Evolutionary conservation across 2,888 invertebrate genomes (phyloP), one percentile per base, ranked within the genome.

Genomic region (Brachypterus glaber): DNA sequence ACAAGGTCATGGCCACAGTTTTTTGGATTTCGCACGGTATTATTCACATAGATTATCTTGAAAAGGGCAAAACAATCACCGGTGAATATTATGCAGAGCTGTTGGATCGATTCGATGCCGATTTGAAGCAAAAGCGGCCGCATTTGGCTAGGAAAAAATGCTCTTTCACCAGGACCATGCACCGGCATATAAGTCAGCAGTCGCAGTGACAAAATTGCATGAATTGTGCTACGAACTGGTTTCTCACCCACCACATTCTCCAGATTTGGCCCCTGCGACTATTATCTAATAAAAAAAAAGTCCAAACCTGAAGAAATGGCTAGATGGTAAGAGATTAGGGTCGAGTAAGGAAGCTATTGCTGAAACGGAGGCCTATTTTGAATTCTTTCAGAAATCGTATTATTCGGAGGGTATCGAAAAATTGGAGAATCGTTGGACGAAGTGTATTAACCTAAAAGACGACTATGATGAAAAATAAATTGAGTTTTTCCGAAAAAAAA

Each of bases 51-150:
- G 29, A 29, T 29, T 11, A 29, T 12, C 29, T 29, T 29, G 11
- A 29, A 29, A 29, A 29, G n/a, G 29, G 29, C 9, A 12, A 29
- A 29, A 29, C 29, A 29, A 29, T 21, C 5, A 21, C 5, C 9
- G 21, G 21, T 5, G 21, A 5, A 21, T 29, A 29, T 12, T 29
- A 29, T 29, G 12, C 29, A 29, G 21, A 21, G 21, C 21, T 5
- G 21, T 9, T 21, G 21, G 21, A 21, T 21, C 21, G 21, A 21
- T 9, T 21, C 9, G 5, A 9, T 21, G 21, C 21, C 9, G 21
- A 21, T 21, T 21, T 21, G 21, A 21, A 21, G 5, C 21, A 9
- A 21, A 21, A 21, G 21, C 21, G 9, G 21, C 21, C 21, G 21
- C 21, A 21, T 21, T 21, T 21, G 9, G 21, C 9, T 7, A 21